A percentile compares a stretch with the other conserved stretches of the same genome.
These are phyloP conservation scores for Eupithecia dodoneata DNA, from an alignment of 2,888 invertebrate species.

Conservation along the genomic window DNA sequence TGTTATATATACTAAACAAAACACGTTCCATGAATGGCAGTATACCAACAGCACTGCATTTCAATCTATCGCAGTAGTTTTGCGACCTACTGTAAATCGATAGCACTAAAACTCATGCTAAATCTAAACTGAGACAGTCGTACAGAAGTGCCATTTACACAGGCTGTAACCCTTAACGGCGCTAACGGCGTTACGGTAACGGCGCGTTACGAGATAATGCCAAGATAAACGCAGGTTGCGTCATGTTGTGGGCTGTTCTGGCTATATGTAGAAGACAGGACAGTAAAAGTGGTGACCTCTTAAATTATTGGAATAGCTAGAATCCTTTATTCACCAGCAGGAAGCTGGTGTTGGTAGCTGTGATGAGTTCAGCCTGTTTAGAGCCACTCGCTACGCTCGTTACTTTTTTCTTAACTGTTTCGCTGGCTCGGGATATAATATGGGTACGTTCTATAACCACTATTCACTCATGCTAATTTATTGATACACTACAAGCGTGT, in stretches of 20 bases:
- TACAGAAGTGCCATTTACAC: conserved; percentile 29
- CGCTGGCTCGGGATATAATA: no score
- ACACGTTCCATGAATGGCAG: neutral
- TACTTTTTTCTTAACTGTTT: no score
- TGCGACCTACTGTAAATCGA: neutral
- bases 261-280: neutral
- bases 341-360: neutral
- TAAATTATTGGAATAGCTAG: neutral
- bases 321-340: neutral
- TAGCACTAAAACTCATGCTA: conserved; percentile 11
- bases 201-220: conserved; percentile 26
- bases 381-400: no score
- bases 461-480: no score
- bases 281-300: neutral
- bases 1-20: no score
- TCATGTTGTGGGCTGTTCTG: conserved; percentile 6
- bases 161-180: conserved; percentile 33
- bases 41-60: neutral
- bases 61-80: neutral
- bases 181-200: conserved; percentile 27
- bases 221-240: conserved; percentile 24
- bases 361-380: neutral
- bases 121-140: conserved; percentile 25
- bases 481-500: neutral
- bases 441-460: no score